Conservation (phyloP, 2,888 invertebrate genomes). For the Danaus chrysippus region DNA sequence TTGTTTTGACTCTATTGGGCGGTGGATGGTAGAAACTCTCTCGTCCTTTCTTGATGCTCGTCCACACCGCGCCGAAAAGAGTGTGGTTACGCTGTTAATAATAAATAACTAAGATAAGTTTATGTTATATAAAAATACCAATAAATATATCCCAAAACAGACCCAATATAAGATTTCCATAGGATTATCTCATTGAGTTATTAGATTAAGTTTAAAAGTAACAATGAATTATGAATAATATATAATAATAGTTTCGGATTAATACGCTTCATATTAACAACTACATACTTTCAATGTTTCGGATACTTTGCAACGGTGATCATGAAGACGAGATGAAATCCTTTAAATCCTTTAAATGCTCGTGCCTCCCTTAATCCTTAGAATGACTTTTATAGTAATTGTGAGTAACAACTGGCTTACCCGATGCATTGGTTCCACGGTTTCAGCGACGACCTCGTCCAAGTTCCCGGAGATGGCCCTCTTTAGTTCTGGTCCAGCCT, state of each 20-base stretch:
- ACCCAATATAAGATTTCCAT: no score
- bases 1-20: slow-evolving; percentile 31
- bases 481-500: slow-evolving; percentile 98
- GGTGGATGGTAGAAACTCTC: slow-evolving; percentile 58
- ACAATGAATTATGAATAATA: no score
- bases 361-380: no score
- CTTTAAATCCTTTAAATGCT: no score
- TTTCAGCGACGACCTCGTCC: slow-evolving; percentile 93
- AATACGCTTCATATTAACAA: slow-evolving; percentile 1
- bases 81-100: slow-evolving; percentile 93
- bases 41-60: slow-evolving; percentile 87
- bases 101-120: not conserved
- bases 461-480: slow-evolving; percentile 98
- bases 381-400: no score
- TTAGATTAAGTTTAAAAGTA: no score
- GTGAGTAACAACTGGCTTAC: slow-evolving; percentile 73
- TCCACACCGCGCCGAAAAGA: slow-evolving; percentile 96
- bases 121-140: no score
- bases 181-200: no score
- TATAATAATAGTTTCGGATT: not conserved
- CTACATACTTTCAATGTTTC: not conserved
- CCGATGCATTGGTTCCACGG: slow-evolving; percentile 98
- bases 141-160: no score
- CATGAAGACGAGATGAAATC: no score
- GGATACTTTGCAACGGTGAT: no score